Percentiles rank a stretch among this genome's conserved stretches.
Evolutionary conservation across 2,888 invertebrate genomes (phyloP).

Genomic region (Lampropteryx suffumata): DNA sequence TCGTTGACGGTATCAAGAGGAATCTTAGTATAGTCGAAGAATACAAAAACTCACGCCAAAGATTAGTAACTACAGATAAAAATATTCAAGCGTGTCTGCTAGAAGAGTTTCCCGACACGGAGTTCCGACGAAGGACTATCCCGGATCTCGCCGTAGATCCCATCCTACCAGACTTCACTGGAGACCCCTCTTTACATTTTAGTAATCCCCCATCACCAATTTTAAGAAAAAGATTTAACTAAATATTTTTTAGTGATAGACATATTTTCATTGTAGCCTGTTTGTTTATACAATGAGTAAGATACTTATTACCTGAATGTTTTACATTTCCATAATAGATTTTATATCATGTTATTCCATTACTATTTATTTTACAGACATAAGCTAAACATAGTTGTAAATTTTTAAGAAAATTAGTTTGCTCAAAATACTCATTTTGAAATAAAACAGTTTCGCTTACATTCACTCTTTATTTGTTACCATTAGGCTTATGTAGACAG

Average conservation of each 20-base stretch:
- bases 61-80: slow-evolving; percentile 67
- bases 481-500: too few relatives aligned
- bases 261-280: slow-evolving; percentile 47
- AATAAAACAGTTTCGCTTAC: slow-evolving; percentile 58
- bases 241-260: slow-evolving; percentile 13
- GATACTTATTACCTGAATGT: slow-evolving; percentile 76
- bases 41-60: slow-evolving; percentile 63
- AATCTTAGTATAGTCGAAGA: slow-evolving; percentile 74
- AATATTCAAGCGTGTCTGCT: slow-evolving; percentile 68
- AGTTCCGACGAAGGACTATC: slow-evolving; percentile 53
- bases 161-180: slow-evolving; percentile 52
- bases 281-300: slow-evolving; percentile 59
- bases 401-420: slow-evolving; percentile 74
- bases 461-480: slow-evolving; percentile 26
- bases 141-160: slow-evolving; percentile 50
- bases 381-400: slow-evolving; percentile 70
- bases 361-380: slow-evolving; percentile 63
- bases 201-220: slow-evolving; percentile 63
- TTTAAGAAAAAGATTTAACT: slow-evolving; percentile 55
- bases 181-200: slow-evolving; percentile 43
- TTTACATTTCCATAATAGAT: slow-evolving; percentile 79
- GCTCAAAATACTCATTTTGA: slow-evolving; percentile 75
- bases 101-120: slow-evolving; percentile 63
- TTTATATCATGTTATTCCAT: slow-evolving; percentile 80
- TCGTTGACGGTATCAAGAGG: slow-evolving; percentile 75